Evolutionary conservation across 2,113 vertebrate genomes (phyloP), one percentile per base, ranked within the genome.

Genomic region (Tauraco erythrolophus): DNA sequence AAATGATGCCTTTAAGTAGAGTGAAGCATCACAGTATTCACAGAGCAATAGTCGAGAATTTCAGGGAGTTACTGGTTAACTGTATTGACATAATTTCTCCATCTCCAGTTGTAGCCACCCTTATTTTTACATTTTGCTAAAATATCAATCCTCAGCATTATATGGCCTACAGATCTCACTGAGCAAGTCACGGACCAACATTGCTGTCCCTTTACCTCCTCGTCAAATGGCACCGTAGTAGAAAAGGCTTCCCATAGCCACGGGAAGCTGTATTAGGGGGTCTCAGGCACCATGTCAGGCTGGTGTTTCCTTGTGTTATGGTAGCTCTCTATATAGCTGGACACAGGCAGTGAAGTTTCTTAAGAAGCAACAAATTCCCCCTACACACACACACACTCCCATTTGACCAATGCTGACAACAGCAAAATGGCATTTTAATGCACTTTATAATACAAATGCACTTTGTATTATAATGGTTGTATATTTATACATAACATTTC

Each of bases 341-440:
- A 65, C 14, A 62, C 17, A 19, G 4, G n/a, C 16, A 66, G 11
- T 24, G 3, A 30, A 15, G 5, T 7, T 61, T 89, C 84, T 82
- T 24, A 50, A 53, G 19, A 56, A 23, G 3, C 37, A 89, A 56
- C 3, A 35, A 65, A 2, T 8, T 5, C 7, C 11, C 6, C 61
- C 54, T 23, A 2, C 25, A n/a, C n/a, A 7, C 10, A 3, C 10
- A 4, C 27, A 1, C 27, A 12, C 12, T 2, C 5, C 28, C 28
- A 7, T 18, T 65, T 74, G 64, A 53, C 46, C 25, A 78, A 8
- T 21, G 35, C n/a, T 74, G 41, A 22, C 6, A 75, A 28, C 41
- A 71, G 43, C 30, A 76, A 76, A 69, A 60, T 27, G 16, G 13
- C 45, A 50, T 58, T 83, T 88, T 46, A 54, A 68, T n/a, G n/a